A percentile compares a stretch with the other conserved stretches of the same genome.
Conservation (phyloP, 2,888 invertebrate genomes). For the Chelonus formosanus region DNA sequence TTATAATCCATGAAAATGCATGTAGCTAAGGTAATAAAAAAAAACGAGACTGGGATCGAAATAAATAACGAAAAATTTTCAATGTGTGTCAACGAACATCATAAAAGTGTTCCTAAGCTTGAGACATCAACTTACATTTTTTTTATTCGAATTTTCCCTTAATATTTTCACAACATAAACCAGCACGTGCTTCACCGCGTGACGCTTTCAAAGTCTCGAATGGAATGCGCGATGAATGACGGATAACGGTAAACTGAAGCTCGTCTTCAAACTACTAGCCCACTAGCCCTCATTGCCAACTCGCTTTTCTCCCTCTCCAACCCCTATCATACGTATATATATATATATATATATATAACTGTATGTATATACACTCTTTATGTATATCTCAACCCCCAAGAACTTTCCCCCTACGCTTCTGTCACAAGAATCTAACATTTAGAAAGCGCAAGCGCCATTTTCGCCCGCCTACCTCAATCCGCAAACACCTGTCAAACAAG, state of each 20-base stretch:
- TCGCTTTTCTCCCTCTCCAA: slow-evolving; percentile 31
- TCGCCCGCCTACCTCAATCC: slow-evolving; percentile 32
- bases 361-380: slow-evolving; percentile 22
- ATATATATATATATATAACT: background rate
- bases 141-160: background rate
- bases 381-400: slow-evolving; percentile 7
- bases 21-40: no score
- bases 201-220: background rate
- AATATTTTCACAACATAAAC: background rate
- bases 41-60: no score
- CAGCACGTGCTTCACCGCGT: slow-evolving; percentile 9
- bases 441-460: slow-evolving; percentile 33
- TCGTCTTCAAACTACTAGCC: slow-evolving; percentile 52
- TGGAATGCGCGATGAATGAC: slow-evolving; percentile 41
- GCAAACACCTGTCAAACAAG: slow-evolving; percentile 40
- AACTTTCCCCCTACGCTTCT: background rate
- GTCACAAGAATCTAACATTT: slow-evolving; percentile 1
- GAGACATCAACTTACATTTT: no score
- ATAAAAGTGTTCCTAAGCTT: no score
- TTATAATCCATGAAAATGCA: no score
- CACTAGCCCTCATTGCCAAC: slow-evolving; percentile 52
- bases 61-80: no score
- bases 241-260: slow-evolving; percentile 44
- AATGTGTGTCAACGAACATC: no score
- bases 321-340: slow-evolving; percentile 32